These are phyloP conservation scores for Tyto alba DNA, from an alignment of 2,113 vertebrate species.

Conservation along the genomic window DNA sequence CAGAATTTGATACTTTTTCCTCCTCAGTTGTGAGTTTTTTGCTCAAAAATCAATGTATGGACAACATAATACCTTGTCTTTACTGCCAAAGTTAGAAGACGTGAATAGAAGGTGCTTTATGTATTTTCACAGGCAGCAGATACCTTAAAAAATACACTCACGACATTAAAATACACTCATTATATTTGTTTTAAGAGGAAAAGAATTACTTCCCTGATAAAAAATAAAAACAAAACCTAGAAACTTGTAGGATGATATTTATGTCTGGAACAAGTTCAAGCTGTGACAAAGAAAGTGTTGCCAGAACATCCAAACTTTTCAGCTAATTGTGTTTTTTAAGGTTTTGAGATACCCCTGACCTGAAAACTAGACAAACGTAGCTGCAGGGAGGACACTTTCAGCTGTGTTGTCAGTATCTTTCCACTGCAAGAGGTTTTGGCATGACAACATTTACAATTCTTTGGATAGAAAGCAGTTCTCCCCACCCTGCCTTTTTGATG, in stretches of 20 bases:
- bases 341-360: not conserved
- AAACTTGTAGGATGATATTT: not conserved
- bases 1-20: not conserved
- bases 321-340: not conserved
- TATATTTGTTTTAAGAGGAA: not conserved
- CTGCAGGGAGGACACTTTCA: not conserved
- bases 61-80: not conserved
- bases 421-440: not conserved
- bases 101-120: not conserved
- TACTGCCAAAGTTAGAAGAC: not conserved
- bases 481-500: not conserved
- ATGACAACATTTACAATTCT: not conserved
- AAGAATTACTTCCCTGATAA: not conserved
- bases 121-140: not conserved
- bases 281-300: not conserved
- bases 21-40: not conserved
- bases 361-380: not conserved
- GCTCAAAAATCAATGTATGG: not conserved
- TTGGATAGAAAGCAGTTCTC: not conserved
- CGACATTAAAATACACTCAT: not conserved
- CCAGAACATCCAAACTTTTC: not conserved
- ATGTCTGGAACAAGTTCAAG: not conserved
- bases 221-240: not conserved
- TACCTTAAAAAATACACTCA: not conserved
- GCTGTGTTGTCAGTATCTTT: conserved; percentile 5